Evolutionary conservation across 2,888 invertebrate species (phyloP), one percentile per base, ranked within the genome.

Genomic region (Gasteruption jaculator): DNA sequence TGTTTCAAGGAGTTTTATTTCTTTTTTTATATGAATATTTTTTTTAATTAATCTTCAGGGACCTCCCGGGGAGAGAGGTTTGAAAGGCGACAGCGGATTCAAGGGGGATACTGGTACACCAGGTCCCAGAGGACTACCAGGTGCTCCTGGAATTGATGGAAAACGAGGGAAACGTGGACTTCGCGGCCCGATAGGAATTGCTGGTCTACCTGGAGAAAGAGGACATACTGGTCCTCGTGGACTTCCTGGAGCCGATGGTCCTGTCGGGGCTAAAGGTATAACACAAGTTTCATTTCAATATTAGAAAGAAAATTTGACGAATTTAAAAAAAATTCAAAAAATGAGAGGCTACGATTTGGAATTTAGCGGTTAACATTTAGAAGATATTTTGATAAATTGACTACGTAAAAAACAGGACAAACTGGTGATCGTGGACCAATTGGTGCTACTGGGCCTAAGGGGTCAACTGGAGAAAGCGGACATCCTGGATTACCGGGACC

Each of bases 111-210:
- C 72, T 5, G 91, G 91, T 4, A 68, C 75, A 2, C 73, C 79
- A 1, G 90, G 91, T 1, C 84, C 85, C 3, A 75, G 88, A 50
- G 90, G 90, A 15, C 59, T 85, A 7, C 86, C 86, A 1, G 90
- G 91, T 2, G 74, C 77, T 4, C 67, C 79, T 4, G 91, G 90
- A 1, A 77, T 83, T 1, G 86, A 89, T 62, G 90, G 86, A 3
- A 90, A 89, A 73, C 78, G 88, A 43, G 90, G 90, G 1, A 88
- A 87, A 63, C 74, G 86, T 47, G 88, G 89, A 1, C 78, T 83
- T 56, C 74, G 85, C 46, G 88, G 89, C n/a, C 83, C 86, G 1
- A 77, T 80, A 6, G 88, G 89, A 1, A 76, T 79, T 36, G 59
- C 77, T n/a, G 87, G 87, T 3, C 80, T 85, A 11, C 73, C 77